These are phyloP conservation scores for Lasioglossum pauxillum DNA, from an alignment of 2,888 invertebrate species.

Conservation along the genomic window DNA sequence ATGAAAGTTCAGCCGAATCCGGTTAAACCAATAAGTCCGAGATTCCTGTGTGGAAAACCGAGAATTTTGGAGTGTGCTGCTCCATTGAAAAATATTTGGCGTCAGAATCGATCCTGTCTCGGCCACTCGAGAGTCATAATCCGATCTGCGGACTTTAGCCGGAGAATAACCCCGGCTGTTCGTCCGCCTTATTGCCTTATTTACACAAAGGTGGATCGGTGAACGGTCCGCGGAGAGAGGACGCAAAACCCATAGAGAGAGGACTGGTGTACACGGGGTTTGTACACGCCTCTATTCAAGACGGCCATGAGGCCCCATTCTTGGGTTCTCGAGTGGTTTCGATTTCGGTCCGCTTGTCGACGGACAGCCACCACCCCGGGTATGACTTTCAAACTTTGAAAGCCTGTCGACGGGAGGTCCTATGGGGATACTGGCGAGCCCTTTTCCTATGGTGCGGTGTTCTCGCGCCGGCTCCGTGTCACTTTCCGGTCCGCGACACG, in stretches of 20 bases:
- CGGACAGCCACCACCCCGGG: slow-evolving; percentile 60
- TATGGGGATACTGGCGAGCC: slow-evolving; percentile 64
- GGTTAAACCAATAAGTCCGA: not conserved
- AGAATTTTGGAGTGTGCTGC: not conserved
- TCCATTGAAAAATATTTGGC: slow-evolving; percentile 41
- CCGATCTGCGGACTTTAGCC: slow-evolving; percentile 67
- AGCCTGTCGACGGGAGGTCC: slow-evolving; percentile 80
- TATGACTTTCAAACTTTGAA: slow-evolving; percentile 81
- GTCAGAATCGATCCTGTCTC: slow-evolving; percentile 25
- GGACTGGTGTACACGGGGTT: slow-evolving; percentile 57
- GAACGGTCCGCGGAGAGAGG: slow-evolving; percentile 32
- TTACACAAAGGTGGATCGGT: slow-evolving; percentile 66
- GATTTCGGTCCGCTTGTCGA: slow-evolving; percentile 73
- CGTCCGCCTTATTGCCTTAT: slow-evolving; percentile 71
- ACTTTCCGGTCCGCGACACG: slow-evolving; percentile 71
- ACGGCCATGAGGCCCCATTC: slow-evolving; percentile 72
- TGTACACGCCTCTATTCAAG: slow-evolving; percentile 71
- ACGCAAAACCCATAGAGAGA: not conserved
- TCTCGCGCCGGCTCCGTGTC: slow-evolving; percentile 65
- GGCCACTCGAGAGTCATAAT: slow-evolving; percentile 51
- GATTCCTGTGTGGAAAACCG: not conserved
- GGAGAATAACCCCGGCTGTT: slow-evolving; percentile 60
- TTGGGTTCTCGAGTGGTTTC: slow-evolving; percentile 77
- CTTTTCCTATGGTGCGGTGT: slow-evolving; percentile 64
- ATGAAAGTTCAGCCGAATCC: too few species aligned